These are phyloP conservation scores for Meriones psammophilus DNA, from an alignment of 2,797 vertebrate species.

Conservation along the genomic window DNA sequence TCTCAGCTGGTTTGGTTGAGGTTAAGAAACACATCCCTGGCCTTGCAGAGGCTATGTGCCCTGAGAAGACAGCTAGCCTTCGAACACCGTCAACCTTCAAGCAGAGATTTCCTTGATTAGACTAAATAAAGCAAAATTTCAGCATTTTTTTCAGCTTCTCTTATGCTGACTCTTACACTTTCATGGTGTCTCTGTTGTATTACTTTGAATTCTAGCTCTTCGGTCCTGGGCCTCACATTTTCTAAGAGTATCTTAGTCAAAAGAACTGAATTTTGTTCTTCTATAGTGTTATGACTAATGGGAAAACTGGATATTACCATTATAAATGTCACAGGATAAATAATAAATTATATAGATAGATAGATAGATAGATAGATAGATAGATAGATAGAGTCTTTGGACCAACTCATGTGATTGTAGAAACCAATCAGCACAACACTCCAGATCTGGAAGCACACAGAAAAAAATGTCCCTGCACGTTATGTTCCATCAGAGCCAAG, in stretches of 20 bases:
- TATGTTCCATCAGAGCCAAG: background rate
- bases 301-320: background rate
- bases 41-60: background rate
- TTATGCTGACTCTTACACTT: background rate
- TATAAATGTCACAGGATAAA: background rate
- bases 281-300: background rate
- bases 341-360: background rate
- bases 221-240: background rate
- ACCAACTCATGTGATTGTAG: background rate
- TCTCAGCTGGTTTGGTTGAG: constrained; percentile 22
- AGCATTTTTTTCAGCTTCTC: background rate
- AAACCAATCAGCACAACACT: background rate
- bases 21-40: background rate
- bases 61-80: background rate
- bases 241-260: background rate
- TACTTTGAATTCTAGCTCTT: background rate
- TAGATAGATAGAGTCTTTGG: background rate
- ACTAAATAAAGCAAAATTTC: background rate
- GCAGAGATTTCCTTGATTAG: background rate
- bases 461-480: background rate
- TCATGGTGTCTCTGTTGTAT: background rate
- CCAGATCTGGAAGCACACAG: background rate
- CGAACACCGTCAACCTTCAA: background rate
- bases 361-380: too few species aligned
- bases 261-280: background rate